Conservation (phyloP, 2,888 invertebrate genomes). For the Microchrysa polita region DNA sequence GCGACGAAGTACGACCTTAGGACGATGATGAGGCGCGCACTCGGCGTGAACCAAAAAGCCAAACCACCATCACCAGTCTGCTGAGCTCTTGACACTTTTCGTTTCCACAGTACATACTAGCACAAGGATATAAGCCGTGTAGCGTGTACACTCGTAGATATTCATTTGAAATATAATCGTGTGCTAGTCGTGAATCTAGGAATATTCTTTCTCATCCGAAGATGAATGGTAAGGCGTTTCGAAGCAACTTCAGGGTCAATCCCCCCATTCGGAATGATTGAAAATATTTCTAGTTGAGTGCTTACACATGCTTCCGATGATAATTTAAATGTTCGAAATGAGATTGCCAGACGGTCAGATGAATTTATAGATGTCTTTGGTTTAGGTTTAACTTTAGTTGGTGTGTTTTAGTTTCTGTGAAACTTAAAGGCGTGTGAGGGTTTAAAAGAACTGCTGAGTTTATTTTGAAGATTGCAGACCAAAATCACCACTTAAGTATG, state of each 20-base stretch:
- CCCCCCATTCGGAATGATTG: conserved; percentile 20
- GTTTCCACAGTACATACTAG: background rate
- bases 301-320: conserved; percentile 16
- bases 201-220: background rate
- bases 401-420: too few species aligned
- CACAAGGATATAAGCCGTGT: background rate
- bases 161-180: background rate
- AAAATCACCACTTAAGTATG: too few species aligned
- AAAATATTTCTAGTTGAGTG: conserved; percentile 22
- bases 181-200: too few species aligned
- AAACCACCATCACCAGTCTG: background rate
- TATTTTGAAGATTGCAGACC: too few species aligned
- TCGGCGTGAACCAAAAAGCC: background rate
- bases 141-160: background rate
- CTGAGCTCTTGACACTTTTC: background rate
- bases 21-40: background rate
- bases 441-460: too few species aligned
- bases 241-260: background rate
- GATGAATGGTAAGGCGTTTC: background rate
- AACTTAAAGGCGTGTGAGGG: too few species aligned
- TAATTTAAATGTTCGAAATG: background rate
- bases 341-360: background rate
- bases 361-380: too few species aligned
- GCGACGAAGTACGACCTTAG: too few species aligned
- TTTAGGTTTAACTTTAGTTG: too few species aligned